Evolutionary conservation across 37 sponge, comb jelly and placozoan genomes (phyloP).

Genomic region (Bolinopsis microptera): DNA sequence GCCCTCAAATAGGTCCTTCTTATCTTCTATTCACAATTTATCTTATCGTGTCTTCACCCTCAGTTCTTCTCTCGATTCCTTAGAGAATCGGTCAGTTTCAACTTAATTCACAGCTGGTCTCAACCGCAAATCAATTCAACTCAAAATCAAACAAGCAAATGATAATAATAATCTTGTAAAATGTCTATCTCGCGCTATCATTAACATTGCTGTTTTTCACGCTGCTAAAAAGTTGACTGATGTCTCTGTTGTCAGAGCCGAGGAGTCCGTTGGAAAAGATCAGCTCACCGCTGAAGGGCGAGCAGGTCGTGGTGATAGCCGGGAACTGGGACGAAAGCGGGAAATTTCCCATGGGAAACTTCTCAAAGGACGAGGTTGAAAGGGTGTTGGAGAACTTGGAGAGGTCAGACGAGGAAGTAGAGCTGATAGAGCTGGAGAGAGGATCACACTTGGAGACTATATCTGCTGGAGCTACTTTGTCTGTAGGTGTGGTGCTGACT

Average conservation of each 20-base stretch:
- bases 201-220: conserved; percentile 30
- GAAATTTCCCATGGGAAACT: background rate
- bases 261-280: conserved; percentile 45
- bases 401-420: background rate
- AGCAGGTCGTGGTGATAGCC: background rate
- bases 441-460: background rate
- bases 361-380: background rate
- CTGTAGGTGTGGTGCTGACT: background rate
- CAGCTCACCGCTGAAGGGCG: conserved; percentile 12
- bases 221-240: background rate
- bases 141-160: background rate
- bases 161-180: background rate
- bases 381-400: background rate
- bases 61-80: no score
- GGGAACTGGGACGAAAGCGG: conserved; percentile 37
- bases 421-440: background rate
- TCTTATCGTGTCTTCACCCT: no score
- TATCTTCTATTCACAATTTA: no score
- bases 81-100: no score
- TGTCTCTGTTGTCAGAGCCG: conserved; percentile 4
- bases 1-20: no score
- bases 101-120: no score
- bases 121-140: no score
- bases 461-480: background rate
- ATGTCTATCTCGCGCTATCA: conserved; percentile 19